Evolutionary conservation across 2,797 vertebrate species (phyloP).

Genomic region (Ctenosaura bakeri): DNA sequence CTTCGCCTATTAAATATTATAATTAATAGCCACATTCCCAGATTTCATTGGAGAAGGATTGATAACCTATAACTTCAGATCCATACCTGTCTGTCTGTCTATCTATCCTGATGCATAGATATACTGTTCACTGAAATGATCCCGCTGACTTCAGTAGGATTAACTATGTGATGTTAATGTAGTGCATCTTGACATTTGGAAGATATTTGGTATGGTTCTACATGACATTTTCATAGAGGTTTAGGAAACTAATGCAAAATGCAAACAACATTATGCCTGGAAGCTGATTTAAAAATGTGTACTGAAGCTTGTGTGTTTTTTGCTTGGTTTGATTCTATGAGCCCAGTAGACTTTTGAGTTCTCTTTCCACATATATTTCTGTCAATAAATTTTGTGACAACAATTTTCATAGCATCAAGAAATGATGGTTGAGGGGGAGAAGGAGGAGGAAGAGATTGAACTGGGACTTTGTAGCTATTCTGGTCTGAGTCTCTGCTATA

Average conservation of each 20-base stretch:
- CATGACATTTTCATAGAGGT: conserved; percentile 39
- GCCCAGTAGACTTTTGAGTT: background rate
- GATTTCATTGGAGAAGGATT: background rate
- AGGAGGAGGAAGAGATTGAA: no score
- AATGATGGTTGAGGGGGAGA: background rate
- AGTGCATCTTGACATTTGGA: conserved; percentile 39
- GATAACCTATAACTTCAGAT: background rate
- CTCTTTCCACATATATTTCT: background rate
- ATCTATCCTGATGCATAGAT: background rate
- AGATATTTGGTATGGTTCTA: conserved; percentile 31
- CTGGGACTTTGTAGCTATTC: background rate
- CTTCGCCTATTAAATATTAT: background rate
- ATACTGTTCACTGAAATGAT: conserved; percentile 2
- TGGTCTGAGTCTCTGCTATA: background rate
- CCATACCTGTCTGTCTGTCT: no score
- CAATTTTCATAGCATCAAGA: background rate
- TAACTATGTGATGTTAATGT: conserved; percentile 33
- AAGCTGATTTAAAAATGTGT: conserved; percentile 15
- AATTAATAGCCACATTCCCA: background rate
- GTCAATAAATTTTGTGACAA: background rate
- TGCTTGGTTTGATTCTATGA: background rate
- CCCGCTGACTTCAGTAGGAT: conserved; percentile 11
- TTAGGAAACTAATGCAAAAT: conserved; percentile 47
- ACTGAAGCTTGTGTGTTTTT: background rate
- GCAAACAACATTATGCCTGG: conserved; percentile 31